Conservation (phyloP, 1,140 invertebrate species). For the Chrysoperla carnea region DNA sequence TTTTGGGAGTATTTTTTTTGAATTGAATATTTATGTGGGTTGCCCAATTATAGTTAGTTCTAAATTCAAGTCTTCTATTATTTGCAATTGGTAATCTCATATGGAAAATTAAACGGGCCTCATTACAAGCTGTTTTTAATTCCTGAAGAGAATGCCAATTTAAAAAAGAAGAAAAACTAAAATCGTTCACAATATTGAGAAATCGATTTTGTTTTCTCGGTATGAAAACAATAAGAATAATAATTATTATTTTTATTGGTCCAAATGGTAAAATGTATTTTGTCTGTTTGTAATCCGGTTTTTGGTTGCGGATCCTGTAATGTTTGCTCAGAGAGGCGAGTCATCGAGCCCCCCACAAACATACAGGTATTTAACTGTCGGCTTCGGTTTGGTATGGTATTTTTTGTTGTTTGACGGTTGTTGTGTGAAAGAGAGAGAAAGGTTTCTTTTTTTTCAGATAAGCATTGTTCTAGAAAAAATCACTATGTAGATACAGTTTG, state of each 20-base stretch:
- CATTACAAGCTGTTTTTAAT: too few species aligned
- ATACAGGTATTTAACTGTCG: slow-evolving; percentile 18
- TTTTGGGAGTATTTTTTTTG: too few species aligned
- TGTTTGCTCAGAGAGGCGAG: too few species aligned
- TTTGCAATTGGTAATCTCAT: too few species aligned
- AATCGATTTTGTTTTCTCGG: slow-evolving; percentile 2
- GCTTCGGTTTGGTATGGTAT: slow-evolving; percentile 26
- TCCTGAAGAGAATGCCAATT: too few species aligned
- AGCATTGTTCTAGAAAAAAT: slow-evolving; percentile 3
- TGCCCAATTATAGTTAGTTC: too few species aligned
- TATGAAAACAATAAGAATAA: slow-evolving; percentile 3
- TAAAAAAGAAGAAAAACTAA: too few species aligned
- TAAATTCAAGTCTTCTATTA: too few species aligned
- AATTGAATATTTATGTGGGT: too few species aligned
- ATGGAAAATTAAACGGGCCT: too few species aligned
- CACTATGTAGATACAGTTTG: neutral
- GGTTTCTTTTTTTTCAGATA: slow-evolving; percentile 8
- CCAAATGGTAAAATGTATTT: slow-evolving; percentile 11
- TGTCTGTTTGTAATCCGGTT: slow-evolving; percentile 4
- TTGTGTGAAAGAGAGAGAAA: slow-evolving; percentile 17
- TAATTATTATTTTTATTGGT: slow-evolving; percentile 10
- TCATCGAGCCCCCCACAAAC: too few species aligned
- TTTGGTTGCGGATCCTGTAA: neutral
- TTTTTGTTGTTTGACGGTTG: slow-evolving; percentile 21
- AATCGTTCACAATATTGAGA: too few species aligned